Evolutionary conservation across 1,140 invertebrate species (phyloP).

Genomic region (Chymomyza costata): DNA sequence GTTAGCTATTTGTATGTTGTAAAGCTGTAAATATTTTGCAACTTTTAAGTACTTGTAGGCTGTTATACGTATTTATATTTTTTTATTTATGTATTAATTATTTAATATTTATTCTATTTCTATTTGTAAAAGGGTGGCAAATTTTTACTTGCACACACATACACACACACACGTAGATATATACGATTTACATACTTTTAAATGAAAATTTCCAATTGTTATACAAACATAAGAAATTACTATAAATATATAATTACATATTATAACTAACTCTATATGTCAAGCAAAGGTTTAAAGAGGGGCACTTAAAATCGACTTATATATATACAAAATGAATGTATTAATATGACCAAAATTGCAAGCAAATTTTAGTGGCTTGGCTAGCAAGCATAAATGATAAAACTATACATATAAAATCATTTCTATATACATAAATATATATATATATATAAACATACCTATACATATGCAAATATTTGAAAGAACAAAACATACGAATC

Average conservation of each 20-base stretch:
- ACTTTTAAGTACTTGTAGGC: too few relatives aligned
- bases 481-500: conserved; percentile 32
- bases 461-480: conserved; percentile 44
- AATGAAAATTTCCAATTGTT: neutral
- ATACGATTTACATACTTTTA: neutral
- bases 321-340: neutral
- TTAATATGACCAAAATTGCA: conserved; percentile 32
- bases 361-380: too few relatives aligned
- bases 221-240: neutral
- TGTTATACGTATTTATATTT: too few relatives aligned
- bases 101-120: conserved; percentile 14
- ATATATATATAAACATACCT: conserved; percentile 19
- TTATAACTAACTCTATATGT: neutral
- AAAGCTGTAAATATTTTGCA: too few relatives aligned
- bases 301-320: conserved; percentile 18
- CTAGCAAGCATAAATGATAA: conserved; percentile 19
- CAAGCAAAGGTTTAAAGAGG: neutral
- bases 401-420: conserved; percentile 8
- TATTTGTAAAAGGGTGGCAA: too few relatives aligned
- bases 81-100: conserved; percentile 17
- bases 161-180: too few relatives aligned
- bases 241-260: neutral
- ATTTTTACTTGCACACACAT: too few relatives aligned
- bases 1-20: too few relatives aligned
- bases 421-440: neutral